Conservation (phyloP, 1,140 invertebrate genomes). For the Antheraea mylitta region DNA sequence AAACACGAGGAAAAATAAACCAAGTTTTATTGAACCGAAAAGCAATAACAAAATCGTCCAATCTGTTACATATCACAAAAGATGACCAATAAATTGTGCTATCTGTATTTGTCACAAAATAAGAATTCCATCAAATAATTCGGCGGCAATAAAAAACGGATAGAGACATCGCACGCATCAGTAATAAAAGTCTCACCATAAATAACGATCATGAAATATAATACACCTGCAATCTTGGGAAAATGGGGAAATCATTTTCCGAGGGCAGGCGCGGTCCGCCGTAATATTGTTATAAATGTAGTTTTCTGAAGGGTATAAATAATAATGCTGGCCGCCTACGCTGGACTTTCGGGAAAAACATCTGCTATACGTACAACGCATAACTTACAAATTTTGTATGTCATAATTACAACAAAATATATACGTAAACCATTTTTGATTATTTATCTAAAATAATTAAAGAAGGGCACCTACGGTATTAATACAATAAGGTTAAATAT, state of each 20-base stretch:
- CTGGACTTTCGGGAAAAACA: conserved; percentile 14
- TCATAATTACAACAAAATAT: background rate
- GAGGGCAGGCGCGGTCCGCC: conserved; percentile 73
- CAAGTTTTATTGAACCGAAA: conserved; percentile 11
- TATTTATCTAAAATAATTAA: too few relatives aligned
- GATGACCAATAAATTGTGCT: conserved; percentile 40
- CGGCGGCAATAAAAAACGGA: conserved; percentile 68
- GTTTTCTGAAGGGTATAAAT: conserved; percentile 71
- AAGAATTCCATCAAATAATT: conserved; percentile 70
- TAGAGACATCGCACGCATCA: conserved; percentile 77
- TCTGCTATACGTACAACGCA: background rate
- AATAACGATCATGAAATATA: conserved; percentile 78
- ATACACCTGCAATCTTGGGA: conserved; percentile 76
- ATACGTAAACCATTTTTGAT: too few relatives aligned
- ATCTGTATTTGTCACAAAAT: conserved; percentile 55
- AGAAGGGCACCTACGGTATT: too few relatives aligned
- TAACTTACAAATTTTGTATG: background rate
- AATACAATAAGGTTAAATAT: too few relatives aligned
- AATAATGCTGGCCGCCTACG: conserved; percentile 62
- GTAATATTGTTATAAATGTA: conserved; percentile 79
- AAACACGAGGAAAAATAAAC: conserved; percentile 5
- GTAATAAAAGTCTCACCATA: conserved; percentile 77
- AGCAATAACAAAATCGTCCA: conserved; percentile 26
- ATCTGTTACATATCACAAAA: conserved; percentile 32
- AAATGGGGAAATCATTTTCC: conserved; percentile 78